Conservation (phyloP, 2,888 invertebrate genomes). For the Thymelicus lineola region DNA sequence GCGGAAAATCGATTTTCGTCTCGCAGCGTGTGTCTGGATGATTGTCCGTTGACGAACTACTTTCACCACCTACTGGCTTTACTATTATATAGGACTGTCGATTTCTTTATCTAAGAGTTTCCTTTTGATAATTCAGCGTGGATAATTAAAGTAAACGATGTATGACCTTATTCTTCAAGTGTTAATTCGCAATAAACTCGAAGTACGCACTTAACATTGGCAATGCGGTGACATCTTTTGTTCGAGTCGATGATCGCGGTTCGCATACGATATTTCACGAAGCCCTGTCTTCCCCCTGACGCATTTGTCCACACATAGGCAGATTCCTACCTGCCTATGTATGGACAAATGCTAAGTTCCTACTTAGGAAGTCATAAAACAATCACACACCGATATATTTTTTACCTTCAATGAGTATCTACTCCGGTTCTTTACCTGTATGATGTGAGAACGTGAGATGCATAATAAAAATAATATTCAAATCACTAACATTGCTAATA, state of each 20-base stretch:
- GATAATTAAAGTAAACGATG: constrained; percentile 49
- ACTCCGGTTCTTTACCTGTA: background rate
- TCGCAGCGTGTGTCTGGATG: constrained; percentile 22
- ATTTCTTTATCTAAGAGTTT: constrained; percentile 50
- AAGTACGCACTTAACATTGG: constrained; percentile 37
- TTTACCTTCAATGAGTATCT: background rate
- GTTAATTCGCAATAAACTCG: constrained; percentile 45
- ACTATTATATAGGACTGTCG: constrained; percentile 57
- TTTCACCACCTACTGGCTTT: constrained; percentile 42
- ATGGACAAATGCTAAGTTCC: too few relatives aligned
- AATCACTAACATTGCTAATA: too few relatives aligned
- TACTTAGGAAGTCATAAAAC: too few relatives aligned
- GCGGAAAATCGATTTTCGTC: constrained; percentile 31
- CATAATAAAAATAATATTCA: too few relatives aligned
- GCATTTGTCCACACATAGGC: background rate
- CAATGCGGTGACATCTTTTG: constrained; percentile 37
- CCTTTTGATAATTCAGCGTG: constrained; percentile 60
- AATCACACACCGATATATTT: too few relatives aligned
- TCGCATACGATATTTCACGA: constrained; percentile 28
- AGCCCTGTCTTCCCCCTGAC: constrained; percentile 36
- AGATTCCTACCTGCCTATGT: too few relatives aligned
- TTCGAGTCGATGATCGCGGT: constrained; percentile 18
- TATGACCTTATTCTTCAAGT: constrained; percentile 45
- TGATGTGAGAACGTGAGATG: background rate
- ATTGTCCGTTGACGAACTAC: constrained; percentile 40